Percentiles rank a stretch among this genome's conserved stretches.
Evolutionary conservation across 2,797 vertebrate genomes (phyloP).

Genomic region (Clarias platycephalus): DNA sequence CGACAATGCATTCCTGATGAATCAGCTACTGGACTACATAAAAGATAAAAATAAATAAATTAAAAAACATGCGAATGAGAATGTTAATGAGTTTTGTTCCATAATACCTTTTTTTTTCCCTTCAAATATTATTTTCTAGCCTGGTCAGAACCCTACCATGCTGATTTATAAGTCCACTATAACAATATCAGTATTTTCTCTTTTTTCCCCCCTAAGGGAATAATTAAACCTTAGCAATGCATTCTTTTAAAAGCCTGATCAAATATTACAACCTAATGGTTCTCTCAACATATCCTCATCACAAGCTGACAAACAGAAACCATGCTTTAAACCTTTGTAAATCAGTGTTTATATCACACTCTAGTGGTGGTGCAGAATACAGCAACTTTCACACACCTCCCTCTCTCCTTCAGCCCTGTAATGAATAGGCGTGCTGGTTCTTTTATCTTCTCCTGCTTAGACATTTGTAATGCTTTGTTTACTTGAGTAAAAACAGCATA

Average conservation of each 20-base stretch:
- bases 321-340: not conserved
- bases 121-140: not conserved
- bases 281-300: not conserved
- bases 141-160: not conserved
- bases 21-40: not conserved
- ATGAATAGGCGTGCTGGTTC: not conserved
- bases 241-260: not conserved
- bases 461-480: slow-evolving; percentile 2
- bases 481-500: not conserved
- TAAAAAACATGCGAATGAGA: not conserved
- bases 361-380: slow-evolving; percentile 16
- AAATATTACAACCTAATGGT: not conserved
- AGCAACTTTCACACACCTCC: not conserved
- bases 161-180: not conserved
- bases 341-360: slow-evolving; percentile 1
- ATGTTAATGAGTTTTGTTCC: not conserved
- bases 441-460: slow-evolving; percentile 1
- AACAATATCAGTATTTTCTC: not conserved
- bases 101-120: not conserved
- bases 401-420: not conserved
- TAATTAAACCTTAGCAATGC: not conserved
- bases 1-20: not conserved
- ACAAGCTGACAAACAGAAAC: not conserved
- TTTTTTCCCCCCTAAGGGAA: too few relatives aligned
- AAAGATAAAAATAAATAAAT: too few relatives aligned